Evolutionary conservation across 1,140 invertebrate genomes (phyloP), one percentile per base, ranked within the genome.

Genomic region (Lepidurus couesii): DNA sequence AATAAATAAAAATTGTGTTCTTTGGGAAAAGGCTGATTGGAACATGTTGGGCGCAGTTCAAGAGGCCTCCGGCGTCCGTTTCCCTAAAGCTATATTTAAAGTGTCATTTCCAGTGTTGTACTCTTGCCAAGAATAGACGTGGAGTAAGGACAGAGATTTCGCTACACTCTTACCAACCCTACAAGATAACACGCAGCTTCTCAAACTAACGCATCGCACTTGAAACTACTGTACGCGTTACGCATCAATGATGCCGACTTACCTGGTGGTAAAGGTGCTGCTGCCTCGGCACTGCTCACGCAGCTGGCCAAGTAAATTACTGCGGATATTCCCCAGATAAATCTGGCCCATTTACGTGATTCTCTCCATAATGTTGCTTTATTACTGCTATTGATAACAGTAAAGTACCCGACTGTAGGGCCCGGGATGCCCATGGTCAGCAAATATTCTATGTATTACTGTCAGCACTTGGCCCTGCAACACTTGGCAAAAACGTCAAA

Each of bases 91-190:
- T 65, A 65, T n/a, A 65, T 65, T 65, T 65, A 65, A 65, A 65
- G 53, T 65, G 53, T 65, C 53, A 65, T 65, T 65, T 65, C 53
- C 53, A 65, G 53, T 65, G 53, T 65, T 65, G 53, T 65, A 65
- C 53, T 21, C n/a, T 7, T 65, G 53, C 53, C 53, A 65, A 65
- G 53, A 65, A 65, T 65, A 65, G 53, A 65, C 53, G 16, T 65
- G 34, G 5, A 65, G n/a, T 65, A 65, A 65, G 4, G 53, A 65
- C 53, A 65, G 53, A 65, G 13, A 21, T 65, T 65, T 65, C 53
- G n/a, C 53, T 65, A 65, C 53, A 65, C 13, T n/a, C 53, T 16
- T 65, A 10, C 8, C 53, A 65, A 65, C 53, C 53, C 53, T 65
- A 65, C 6, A 65, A 13, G 16, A 21, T 21, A 65, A 7, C 53